A percentile compares a stretch with the other conserved stretches of the same genome.
Evolutionary conservation across 2,888 invertebrate species (phyloP).

Genomic region (Tetheella fluctuosa): DNA sequence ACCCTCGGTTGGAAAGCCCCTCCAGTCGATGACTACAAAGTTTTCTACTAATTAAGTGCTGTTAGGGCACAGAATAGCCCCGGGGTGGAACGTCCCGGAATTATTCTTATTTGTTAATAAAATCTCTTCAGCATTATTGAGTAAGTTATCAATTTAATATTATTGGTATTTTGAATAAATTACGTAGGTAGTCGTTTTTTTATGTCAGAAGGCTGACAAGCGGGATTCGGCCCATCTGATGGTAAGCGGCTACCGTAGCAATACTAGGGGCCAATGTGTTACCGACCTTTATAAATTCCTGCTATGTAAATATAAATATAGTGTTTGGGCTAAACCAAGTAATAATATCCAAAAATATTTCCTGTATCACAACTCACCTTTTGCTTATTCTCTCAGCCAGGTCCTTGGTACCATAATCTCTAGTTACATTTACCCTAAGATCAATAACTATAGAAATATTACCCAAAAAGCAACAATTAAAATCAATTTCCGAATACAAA

Average conservation of each 20-base stretch:
- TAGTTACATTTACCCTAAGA: not conserved
- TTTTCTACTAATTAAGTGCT: conserved; percentile 61
- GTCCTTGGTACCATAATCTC: not conserved
- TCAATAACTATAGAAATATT: not conserved
- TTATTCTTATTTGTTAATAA: conserved; percentile 41
- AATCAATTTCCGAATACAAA: not conserved
- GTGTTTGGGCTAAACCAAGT: no score
- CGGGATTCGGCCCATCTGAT: no score
- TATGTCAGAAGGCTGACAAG: no score
- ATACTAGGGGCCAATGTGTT: no score
- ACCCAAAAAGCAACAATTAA: conserved; percentile 5
- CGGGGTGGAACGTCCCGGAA: conserved; percentile 28
- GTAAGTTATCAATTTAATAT: conserved; percentile 19
- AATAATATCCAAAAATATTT: no score
- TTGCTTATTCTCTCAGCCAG: no score
- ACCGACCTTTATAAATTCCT: no score
- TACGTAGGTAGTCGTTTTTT: not conserved
- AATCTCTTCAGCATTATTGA: conserved; percentile 24
- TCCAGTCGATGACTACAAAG: conserved; percentile 50
- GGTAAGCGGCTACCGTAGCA: no score
- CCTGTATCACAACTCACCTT: no score
- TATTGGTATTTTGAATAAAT: conserved; percentile 1
- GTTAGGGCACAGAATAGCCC: conserved; percentile 32
- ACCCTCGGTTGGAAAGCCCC: conserved; percentile 10
- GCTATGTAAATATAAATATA: no score